These are phyloP conservation scores for Sigmodon hispidus DNA, from an alignment of 2,113 vertebrate species.

Conservation along the genomic window DNA sequence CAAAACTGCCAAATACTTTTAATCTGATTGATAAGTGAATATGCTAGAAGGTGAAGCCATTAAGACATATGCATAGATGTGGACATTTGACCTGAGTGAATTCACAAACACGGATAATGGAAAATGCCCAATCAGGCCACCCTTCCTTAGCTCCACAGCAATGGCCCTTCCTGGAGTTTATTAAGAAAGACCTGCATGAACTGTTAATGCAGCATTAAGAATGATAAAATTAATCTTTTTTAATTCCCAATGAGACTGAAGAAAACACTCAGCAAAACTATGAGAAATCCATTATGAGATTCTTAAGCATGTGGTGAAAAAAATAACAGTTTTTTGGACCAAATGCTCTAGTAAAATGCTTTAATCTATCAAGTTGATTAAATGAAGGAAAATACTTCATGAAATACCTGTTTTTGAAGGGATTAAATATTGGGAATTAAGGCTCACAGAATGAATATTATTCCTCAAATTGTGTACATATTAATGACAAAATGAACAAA, in stretches of 20 bases:
- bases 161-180: neutral
- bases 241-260: neutral
- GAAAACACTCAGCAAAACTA: slow-evolving; percentile 37
- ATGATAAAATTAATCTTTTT: neutral
- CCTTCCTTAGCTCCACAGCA: neutral
- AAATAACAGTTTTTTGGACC: slow-evolving; percentile 18
- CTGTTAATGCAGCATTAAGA: neutral
- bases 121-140: neutral
- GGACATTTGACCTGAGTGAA: slow-evolving; percentile 38
- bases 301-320: neutral
- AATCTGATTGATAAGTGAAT: neutral
- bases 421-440: slow-evolving; percentile 59
- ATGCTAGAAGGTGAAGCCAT: neutral
- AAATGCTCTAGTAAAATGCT: slow-evolving; percentile 32
- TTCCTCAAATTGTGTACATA: neutral
- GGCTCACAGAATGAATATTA: slow-evolving; percentile 33
- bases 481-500: slow-evolving; percentile 43
- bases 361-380: slow-evolving; percentile 49
- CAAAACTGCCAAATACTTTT: neutral
- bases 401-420: slow-evolving; percentile 2
- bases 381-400: slow-evolving; percentile 15
- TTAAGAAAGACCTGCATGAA: slow-evolving; percentile 16
- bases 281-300: neutral
- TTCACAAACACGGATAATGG: neutral
- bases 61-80: neutral